phyloP scores from a whole-genome alignment of 1,140 invertebrate genomes.

The Chironomus tepperi region DNA sequence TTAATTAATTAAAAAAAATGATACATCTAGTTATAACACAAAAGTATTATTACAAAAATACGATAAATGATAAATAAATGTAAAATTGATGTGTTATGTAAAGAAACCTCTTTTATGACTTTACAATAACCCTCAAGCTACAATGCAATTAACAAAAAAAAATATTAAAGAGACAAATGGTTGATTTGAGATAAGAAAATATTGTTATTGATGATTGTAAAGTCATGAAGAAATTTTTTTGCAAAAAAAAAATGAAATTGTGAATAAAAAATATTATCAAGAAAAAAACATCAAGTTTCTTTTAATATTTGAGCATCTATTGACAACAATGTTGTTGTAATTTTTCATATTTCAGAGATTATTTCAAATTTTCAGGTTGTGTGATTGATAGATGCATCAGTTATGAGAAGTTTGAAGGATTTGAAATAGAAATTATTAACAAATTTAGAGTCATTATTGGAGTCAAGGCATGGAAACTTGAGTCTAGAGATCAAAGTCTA shows the following conservation, averaged over 20 bases:
- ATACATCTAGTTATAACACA: slow-evolving; percentile 11
- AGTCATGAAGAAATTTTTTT: neutral
- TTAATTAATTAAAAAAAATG: neutral
- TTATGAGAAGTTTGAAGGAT: too few species aligned
- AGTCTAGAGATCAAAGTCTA: too few species aligned
- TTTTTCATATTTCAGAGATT: too few species aligned
- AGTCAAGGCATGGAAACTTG: too few species aligned
- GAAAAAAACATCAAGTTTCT: neutral
- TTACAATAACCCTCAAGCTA: neutral
- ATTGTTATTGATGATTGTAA: neutral
- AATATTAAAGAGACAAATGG: neutral
- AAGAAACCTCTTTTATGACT: neutral
- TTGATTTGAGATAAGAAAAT: neutral
- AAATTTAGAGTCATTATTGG: too few species aligned
- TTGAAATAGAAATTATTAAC: too few species aligned
- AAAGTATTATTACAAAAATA: slow-evolving; percentile 19
- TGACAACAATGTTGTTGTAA: too few species aligned
- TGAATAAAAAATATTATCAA: slow-evolving; percentile 16
- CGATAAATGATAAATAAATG: neutral
- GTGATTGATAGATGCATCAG: too few species aligned
- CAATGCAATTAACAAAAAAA: neutral
- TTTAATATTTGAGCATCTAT: too few species aligned
- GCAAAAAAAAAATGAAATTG: slow-evolving; percentile 17
- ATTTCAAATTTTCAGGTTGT: too few species aligned
- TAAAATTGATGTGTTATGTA: slow-evolving; percentile 10